Base-by-base conservation (phyloP, 2,113 vertebrate species). In the Rhinolophus ferrumequinum region DNA sequence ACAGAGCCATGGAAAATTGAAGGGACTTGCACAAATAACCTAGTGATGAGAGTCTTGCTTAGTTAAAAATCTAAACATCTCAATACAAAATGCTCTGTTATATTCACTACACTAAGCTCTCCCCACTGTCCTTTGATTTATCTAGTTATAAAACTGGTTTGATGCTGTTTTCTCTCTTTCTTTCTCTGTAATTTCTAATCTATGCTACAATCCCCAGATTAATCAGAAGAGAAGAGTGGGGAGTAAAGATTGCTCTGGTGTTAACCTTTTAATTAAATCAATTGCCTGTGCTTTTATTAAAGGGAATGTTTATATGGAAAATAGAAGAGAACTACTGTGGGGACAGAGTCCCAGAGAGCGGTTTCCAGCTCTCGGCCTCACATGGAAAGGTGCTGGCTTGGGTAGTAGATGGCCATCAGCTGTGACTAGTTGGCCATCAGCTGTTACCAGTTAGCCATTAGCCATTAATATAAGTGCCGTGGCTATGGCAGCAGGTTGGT, bases 241-340 rank as follows among this genome's bases (percentile, higher is more conserved):
- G 79, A 95, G 75, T 77, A 41, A 92, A 94, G 67, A 96, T 86
- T 88, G 73, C 75, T 80, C 64, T 95, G 52, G 52, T 92, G 76
- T 81, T 91, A 85, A 96, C 30, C 69, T 94, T 97, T 94, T 93
- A 96, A 96, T 97, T 95, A 93, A 97, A 87, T 97, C 82, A 96
- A 88, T 90, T 50, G 11, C 38, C 44, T 82, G 19, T 86, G 50
- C 79, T n/a, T 97, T 60, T 93, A 92, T 83, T 77, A 88, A 91
- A 96, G 75, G 76, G 85, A 89, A 41, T 86, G 19, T 82, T 94
- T 75, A 89, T 76, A 80, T 94, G 64, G 69, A 96, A 95, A 96
- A 85, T 44, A 67, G 76, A 77, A 90, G 19, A 41, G 18, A 89
- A 76, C 35, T 44, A 44, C 41, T 44, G 41, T 44, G 41, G 41